Conservation (phyloP, 2,888 invertebrate genomes). For the Heliconius cydno region DNA sequence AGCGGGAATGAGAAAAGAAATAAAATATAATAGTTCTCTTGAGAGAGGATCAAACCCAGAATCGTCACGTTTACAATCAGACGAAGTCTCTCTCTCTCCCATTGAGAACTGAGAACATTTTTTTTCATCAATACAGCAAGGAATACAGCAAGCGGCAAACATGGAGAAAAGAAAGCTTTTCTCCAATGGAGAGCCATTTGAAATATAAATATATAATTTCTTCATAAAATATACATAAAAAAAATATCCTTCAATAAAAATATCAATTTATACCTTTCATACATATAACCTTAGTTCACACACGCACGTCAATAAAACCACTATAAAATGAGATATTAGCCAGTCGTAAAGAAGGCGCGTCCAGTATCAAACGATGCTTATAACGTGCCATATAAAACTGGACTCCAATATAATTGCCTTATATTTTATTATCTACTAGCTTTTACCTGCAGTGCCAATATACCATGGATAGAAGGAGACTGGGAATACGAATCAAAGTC, state of each 20-base stretch:
- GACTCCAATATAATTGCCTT: conserved; percentile 64
- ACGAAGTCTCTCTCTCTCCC: too few relatives aligned
- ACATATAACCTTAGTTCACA: conserved; percentile 18
- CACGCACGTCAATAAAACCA: conserved; percentile 52
- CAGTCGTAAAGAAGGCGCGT: conserved; percentile 63
- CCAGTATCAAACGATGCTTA: conserved; percentile 58
- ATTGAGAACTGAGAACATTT: too few relatives aligned
- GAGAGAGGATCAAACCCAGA: too few relatives aligned
- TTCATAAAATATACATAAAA: background rate
- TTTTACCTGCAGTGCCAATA: background rate
- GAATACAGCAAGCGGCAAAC: too few relatives aligned
- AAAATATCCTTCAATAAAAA: background rate
- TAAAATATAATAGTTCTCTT: too few relatives aligned
- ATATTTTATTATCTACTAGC: conserved; percentile 54
- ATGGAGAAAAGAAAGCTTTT: too few relatives aligned
- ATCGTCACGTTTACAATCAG: too few relatives aligned
- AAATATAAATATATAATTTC: background rate
- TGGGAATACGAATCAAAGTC: too few relatives aligned
- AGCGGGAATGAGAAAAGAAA: rapidly evolving
- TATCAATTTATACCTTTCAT: conserved; percentile 15
- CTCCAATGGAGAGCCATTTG: too few relatives aligned
- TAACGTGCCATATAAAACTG: conserved; percentile 72
- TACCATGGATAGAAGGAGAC: too few relatives aligned
- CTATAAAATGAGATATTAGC: conserved; percentile 68
- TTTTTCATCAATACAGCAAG: too few relatives aligned